These are phyloP conservation scores for Huso huso DNA, from an alignment of 2,797 vertebrate species.

Conservation along the genomic window DNA sequence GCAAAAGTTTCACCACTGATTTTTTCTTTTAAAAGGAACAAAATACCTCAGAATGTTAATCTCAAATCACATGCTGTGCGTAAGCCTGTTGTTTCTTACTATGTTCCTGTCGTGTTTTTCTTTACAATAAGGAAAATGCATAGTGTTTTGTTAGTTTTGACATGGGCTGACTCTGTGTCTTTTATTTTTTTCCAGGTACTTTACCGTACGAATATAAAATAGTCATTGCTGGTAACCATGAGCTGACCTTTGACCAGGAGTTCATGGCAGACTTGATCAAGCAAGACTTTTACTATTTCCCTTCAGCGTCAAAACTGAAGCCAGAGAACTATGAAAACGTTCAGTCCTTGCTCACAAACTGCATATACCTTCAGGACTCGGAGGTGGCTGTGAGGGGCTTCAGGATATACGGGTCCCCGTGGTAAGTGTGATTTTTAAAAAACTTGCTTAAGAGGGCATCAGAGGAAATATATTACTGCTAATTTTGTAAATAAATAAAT, in stretches of 20 bases:
- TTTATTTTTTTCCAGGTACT: conserved; percentile 60
- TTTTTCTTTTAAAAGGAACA: no score
- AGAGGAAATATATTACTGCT: no score
- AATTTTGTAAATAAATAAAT: no score
- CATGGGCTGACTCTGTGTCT: no score
- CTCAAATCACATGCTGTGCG: no score
- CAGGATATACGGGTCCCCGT: conserved; percentile 87
- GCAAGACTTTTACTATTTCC: conserved; percentile 96
- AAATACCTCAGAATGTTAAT: no score
- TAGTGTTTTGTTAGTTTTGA: no score
- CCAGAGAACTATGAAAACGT: conserved; percentile 93
- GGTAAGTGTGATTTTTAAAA: conserved; percentile 66
- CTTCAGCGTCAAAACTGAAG: conserved; percentile 90
- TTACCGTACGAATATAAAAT: conserved; percentile 94
- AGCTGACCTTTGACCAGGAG: conserved; percentile 94
- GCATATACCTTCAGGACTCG: conserved; percentile 95
- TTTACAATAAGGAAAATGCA: no score
- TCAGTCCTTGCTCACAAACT: conserved; percentile 91
- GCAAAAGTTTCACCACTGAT: no score
- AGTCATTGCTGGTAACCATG: conserved; percentile 91
- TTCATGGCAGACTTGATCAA: conserved; percentile 98
- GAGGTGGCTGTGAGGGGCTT: conserved; percentile 88
- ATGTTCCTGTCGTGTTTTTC: no score
- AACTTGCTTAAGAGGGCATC: no score
- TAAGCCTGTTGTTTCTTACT: no score